Conservation (phyloP, 2,113 vertebrate species). For the Carettochelys insculpta region DNA sequence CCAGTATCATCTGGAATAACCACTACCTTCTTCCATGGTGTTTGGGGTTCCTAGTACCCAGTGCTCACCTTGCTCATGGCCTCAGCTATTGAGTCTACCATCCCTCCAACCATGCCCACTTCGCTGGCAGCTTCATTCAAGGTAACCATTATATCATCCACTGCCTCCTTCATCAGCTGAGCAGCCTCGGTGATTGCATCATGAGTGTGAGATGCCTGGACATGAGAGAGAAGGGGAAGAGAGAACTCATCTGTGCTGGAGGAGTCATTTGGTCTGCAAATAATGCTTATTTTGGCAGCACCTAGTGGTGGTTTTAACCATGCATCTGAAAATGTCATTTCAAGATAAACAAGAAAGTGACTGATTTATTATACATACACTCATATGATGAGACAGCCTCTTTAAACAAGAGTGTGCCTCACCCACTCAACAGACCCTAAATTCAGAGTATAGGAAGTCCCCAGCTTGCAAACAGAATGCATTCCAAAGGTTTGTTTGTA, state of each 20-base stretch:
- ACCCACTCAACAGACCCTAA: accelerated
- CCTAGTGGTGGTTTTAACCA: not conserved
- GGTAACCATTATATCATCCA: constrained; percentile 98
- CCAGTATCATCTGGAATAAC: not conserved
- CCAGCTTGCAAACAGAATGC: too few species aligned
- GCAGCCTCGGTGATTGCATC: constrained; percentile 94
- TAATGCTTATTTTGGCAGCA: not conserved
- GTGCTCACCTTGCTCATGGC: constrained; percentile 91
- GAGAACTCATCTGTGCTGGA: not conserved
- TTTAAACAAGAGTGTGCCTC: not conserved
- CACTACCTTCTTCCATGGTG: not conserved
- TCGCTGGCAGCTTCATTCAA: constrained; percentile 97
- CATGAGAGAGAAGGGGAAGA: not conserved
- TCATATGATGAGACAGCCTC: not conserved
- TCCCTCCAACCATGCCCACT: constrained; percentile 95
- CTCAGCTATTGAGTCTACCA: constrained; percentile 96
- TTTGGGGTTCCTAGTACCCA: not conserved
- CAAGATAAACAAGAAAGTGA: not conserved
- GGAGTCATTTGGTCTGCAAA: not conserved
- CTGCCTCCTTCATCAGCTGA: constrained; percentile 97
- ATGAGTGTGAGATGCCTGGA: constrained; percentile 92
- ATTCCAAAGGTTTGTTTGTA: too few species aligned
- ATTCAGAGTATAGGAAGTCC: accelerated
- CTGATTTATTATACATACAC: not conserved
- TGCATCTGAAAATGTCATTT: not conserved